These are phyloP conservation scores for Fragum fragum DNA, from an alignment of 2,888 invertebrate genomes.

Conservation along the genomic window DNA sequence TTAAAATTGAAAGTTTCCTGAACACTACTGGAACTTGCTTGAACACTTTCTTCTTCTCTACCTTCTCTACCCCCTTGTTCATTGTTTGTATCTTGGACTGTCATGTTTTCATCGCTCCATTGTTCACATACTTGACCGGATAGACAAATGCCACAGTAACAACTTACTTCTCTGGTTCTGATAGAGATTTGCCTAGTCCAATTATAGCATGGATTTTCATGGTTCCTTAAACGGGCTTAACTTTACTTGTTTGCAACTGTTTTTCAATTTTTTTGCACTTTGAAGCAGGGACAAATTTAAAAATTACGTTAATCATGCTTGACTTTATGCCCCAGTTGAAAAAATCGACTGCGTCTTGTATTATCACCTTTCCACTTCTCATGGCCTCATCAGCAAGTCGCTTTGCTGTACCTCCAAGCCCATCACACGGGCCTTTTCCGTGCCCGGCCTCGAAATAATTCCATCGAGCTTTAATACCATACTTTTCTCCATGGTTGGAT, in stretches of 20 bases:
- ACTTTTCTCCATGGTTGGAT: not conserved
- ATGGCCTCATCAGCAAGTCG: not conserved
- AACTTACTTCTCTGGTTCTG: no score
- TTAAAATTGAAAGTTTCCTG: no score
- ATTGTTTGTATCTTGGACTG: no score
- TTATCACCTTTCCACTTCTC: not conserved
- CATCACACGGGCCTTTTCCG: not conserved
- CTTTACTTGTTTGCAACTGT: no score
- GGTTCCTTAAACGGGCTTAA: not conserved
- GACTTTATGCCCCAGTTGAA: not conserved
- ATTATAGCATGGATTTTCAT: conserved; percentile 1
- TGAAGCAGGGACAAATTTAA: not conserved
- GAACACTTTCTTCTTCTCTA: no score
- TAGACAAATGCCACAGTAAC: no score
- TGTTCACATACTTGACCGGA: no score
- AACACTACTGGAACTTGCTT: no score
- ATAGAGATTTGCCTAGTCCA: no score
- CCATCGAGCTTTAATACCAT: not conserved
- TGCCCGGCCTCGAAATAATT: not conserved
- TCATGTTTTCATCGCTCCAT: no score
- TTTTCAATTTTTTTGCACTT: not conserved
- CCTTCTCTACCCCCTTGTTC: no score
- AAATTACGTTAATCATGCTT: not conserved
- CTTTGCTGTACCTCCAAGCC: not conserved
- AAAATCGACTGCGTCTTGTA: not conserved